Evolutionary conservation across 2,113 vertebrate genomes (phyloP).

Genomic region (Malaclemys terrapin): DNA sequence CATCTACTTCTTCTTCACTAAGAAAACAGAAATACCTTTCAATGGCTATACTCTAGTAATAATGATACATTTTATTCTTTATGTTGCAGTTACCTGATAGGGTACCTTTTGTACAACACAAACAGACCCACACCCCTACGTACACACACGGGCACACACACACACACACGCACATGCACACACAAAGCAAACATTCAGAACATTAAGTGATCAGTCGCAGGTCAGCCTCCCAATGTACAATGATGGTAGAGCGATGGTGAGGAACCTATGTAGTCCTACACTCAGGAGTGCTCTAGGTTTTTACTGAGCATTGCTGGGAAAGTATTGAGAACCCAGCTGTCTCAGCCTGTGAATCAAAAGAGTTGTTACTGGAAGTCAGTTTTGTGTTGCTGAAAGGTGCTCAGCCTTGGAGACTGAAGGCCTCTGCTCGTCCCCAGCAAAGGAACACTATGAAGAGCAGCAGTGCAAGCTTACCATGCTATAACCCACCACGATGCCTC

Average conservation of each 20-base stretch:
- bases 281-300: not conserved
- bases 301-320: not conserved
- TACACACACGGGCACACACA: not conserved
- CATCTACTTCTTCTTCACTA: not conserved
- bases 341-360: not conserved
- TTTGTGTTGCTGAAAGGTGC: not conserved
- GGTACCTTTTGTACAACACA: not conserved
- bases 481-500: not conserved
- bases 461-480: not conserved
- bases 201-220: not conserved
- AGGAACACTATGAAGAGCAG: not conserved
- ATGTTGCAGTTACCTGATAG: not conserved
- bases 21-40: not conserved
- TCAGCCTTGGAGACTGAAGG: not conserved
- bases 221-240: rapidly evolving
- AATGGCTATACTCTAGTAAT: not conserved
- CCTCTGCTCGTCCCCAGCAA: not conserved
- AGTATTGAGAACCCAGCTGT: not conserved
- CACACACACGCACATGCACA: not conserved
- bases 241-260: not conserved
- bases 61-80: not conserved
- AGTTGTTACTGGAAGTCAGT: not conserved
- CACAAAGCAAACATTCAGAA: not conserved
- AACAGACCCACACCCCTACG: not conserved
- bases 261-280: not conserved